Conservation (phyloP, 2,888 invertebrate genomes). For the Diogma glabrata region DNA sequence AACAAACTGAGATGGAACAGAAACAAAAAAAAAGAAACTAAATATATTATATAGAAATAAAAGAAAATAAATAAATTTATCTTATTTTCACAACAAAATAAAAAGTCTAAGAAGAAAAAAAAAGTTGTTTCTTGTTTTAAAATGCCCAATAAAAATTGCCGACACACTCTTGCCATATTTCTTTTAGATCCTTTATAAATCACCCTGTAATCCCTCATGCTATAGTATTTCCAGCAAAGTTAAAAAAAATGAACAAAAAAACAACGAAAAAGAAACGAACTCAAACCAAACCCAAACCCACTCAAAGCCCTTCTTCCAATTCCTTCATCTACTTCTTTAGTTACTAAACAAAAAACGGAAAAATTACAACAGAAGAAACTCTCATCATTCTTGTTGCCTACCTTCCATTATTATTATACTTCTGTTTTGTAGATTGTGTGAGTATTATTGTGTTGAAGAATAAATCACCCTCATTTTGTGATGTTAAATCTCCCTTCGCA, state of each 20-base stretch:
- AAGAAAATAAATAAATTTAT: constrained; percentile 9
- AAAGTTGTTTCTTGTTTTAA: too few relatives aligned
- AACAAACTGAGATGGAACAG: constrained; percentile 7
- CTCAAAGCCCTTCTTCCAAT: too few relatives aligned
- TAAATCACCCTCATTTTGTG: constrained; percentile 4
- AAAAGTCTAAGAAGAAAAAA: constrained; percentile 3
- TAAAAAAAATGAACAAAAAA: too few relatives aligned
- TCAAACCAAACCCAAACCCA: too few relatives aligned
- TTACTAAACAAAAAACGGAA: neutral
- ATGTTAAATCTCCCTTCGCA: too few relatives aligned
- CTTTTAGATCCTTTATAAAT: constrained; percentile 40
- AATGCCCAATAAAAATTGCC: constrained; percentile 41
- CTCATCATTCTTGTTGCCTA: constrained; percentile 4
- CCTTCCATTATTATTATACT: constrained; percentile 8
- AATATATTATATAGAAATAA: too few relatives aligned
- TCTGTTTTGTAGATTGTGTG: constrained; percentile 4
- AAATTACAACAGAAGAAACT: constrained; percentile 2
- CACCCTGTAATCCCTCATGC: constrained; percentile 40
- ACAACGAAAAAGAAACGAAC: too few relatives aligned
- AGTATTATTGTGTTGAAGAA: constrained; percentile 8
- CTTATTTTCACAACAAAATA: constrained; percentile 7
- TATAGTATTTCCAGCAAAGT: constrained; percentile 25
- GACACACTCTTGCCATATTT: constrained; percentile 40
- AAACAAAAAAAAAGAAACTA: neutral
- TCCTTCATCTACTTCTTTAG: too few relatives aligned